Percentiles rank a stretch among this genome's conserved stretches.
These are phyloP conservation scores for Alcedo atthis DNA, from an alignment of 2,797 vertebrate species.

Conservation along the genomic window DNA sequence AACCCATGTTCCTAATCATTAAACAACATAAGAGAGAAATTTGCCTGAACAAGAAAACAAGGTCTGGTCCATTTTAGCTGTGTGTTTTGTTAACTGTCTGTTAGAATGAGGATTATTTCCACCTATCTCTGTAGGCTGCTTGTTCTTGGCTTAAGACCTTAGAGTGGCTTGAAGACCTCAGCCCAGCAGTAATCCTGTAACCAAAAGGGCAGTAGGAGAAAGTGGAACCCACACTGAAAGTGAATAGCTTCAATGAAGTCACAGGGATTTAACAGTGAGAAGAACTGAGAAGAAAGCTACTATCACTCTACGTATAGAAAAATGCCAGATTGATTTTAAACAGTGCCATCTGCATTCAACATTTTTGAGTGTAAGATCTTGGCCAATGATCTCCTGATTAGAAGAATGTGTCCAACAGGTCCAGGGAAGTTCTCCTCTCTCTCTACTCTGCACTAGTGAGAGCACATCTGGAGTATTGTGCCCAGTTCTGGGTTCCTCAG, in stretches of 20 bases:
- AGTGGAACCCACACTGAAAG: not conserved
- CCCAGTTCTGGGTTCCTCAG: too few species aligned
- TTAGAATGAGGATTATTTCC: not conserved
- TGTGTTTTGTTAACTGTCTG: not conserved
- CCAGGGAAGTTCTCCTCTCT: too few species aligned
- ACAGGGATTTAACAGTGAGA: not conserved
- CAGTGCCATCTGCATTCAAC: not conserved
- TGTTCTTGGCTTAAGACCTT: not conserved
- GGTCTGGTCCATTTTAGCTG: not conserved
- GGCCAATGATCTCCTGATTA: too few species aligned
- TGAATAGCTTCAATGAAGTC: not conserved
- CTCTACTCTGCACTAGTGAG: too few species aligned
- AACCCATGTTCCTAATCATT: accelerated
- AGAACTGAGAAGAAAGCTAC: not conserved
- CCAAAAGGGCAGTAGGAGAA: not conserved
- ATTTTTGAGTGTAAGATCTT: not conserved
- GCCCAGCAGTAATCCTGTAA: too few species aligned
- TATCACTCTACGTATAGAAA: not conserved
- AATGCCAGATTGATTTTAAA: not conserved
- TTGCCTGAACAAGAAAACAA: not conserved
- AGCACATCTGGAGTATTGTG: too few species aligned
- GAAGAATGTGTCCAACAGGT: too few species aligned
- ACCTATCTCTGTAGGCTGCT: not conserved
- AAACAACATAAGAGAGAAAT: not conserved
- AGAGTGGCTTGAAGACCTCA: accelerated